Percentiles rank a stretch among this genome's conserved stretches.
These are phyloP conservation scores for Lepidochrysops patricia DNA, from an alignment of 2,888 invertebrate genomes.

Conservation along the genomic window DNA sequence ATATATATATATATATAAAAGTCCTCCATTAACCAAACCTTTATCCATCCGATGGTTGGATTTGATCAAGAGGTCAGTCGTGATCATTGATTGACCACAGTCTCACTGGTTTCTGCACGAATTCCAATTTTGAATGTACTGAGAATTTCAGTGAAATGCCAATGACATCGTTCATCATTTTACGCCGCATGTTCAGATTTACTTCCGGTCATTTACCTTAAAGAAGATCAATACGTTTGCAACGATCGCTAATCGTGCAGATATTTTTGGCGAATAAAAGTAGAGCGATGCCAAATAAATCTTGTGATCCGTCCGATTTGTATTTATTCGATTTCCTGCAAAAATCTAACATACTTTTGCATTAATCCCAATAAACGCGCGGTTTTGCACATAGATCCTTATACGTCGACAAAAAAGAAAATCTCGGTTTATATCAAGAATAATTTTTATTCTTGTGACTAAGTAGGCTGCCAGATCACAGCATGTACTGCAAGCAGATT, in stretches of 20 bases:
- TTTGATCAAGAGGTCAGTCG: conserved; percentile 30
- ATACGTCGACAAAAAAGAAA: background rate
- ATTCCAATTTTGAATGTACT: conserved; percentile 34
- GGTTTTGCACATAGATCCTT: background rate
- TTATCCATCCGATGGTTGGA: background rate
- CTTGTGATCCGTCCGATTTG: too few relatives aligned
- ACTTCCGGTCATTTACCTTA: conserved; percentile 48
- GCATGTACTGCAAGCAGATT: conserved; percentile 46
- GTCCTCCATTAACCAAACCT: too few relatives aligned
- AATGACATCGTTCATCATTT: conserved; percentile 42
- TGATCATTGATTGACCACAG: conserved; percentile 48
- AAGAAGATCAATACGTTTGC: conserved; percentile 24
- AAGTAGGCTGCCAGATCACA: conserved; percentile 42
- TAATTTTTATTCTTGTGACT: background rate
- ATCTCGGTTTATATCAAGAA: background rate
- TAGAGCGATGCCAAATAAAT: too few relatives aligned
- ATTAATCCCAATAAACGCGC: too few relatives aligned
- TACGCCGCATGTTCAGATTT: conserved; percentile 45
- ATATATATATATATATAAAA: too few relatives aligned
- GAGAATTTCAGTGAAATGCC: conserved; percentile 34
- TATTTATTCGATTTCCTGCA: too few relatives aligned
- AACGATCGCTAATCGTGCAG: background rate
- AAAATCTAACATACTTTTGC: too few relatives aligned
- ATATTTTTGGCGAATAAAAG: background rate
- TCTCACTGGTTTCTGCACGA: conserved; percentile 39